Evolutionary conservation across 1,140 invertebrate species (phyloP).

Genomic region (Eulimnadia texana): DNA sequence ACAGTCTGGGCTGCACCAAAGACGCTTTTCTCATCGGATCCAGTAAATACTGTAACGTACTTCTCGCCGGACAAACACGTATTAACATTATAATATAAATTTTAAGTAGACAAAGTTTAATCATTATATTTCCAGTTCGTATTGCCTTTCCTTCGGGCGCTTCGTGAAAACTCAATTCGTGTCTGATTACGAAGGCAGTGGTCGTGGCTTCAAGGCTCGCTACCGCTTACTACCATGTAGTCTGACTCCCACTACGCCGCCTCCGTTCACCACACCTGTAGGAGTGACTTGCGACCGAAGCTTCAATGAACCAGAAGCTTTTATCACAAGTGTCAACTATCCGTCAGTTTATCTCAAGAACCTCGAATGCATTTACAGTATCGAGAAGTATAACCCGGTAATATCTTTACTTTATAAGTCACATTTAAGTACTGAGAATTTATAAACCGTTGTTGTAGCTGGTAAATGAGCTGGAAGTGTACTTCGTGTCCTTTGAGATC

Average conservation of each 20-base stretch:
- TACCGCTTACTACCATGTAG: conserved; percentile 8
- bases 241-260: not conserved
- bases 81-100: no score
- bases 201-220: conserved; percentile 9
- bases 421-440: not conserved
- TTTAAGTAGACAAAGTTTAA: no score
- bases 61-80: conserved; percentile 20
- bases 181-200: conserved; percentile 4
- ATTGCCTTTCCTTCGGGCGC: conserved; percentile 6
- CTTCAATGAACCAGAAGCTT: conserved; percentile 6
- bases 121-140: conserved; percentile 12
- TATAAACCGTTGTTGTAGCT: not conserved
- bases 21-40: conserved; percentile 20
- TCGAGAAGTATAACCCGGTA: conserved; percentile 13
- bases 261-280: conserved; percentile 13
- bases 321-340: conserved; percentile 14
- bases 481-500: conserved; percentile 11
- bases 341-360: conserved; percentile 13
- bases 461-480: conserved; percentile 10
- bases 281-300: conserved; percentile 14
- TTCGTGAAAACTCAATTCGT: conserved; percentile 8
- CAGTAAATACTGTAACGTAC: conserved; percentile 19
- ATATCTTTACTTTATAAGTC: not conserved
- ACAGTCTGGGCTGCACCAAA: conserved; percentile 15
- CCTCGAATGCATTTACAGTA: conserved; percentile 14